These are phyloP conservation scores for Lucilia sericata DNA, from an alignment of 1,140 invertebrate genomes.

Conservation along the genomic window DNA sequence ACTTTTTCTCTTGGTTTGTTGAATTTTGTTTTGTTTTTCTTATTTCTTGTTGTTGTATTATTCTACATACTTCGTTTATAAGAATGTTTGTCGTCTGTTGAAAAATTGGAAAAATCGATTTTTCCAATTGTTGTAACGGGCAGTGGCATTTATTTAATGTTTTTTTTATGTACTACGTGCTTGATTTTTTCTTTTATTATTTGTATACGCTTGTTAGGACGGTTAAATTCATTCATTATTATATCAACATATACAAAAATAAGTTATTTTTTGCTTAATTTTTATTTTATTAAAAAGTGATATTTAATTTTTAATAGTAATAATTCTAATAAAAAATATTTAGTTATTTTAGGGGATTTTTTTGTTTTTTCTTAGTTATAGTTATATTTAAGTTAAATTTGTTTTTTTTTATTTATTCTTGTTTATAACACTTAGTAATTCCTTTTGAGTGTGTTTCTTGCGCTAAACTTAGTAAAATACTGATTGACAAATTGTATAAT, in stretches of 20 bases:
- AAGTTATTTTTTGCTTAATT: no score
- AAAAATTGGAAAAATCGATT: slow-evolving; percentile 32
- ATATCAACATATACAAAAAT: no score
- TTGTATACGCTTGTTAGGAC: background rate
- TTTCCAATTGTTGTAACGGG: slow-evolving; percentile 32
- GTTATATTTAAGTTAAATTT: slow-evolving; percentile 20
- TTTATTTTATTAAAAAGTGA: background rate
- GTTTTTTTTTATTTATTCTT: background rate
- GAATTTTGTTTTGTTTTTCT: slow-evolving; percentile 34
- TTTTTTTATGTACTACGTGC: background rate
- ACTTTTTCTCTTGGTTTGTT: background rate
- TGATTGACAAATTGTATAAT: slow-evolving; percentile 21
- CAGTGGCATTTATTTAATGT: slow-evolving; percentile 24
- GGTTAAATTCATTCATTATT: slow-evolving; percentile 9
- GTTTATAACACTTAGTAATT: background rate
- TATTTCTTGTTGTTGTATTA: slow-evolving; percentile 6
- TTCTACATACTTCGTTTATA: background rate
- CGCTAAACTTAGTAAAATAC: slow-evolving; percentile 20
- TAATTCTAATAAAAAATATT: background rate
- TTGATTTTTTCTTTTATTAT: slow-evolving; percentile 5
- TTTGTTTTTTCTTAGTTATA: background rate
- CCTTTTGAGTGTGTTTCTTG: background rate
- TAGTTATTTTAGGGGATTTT: background rate
- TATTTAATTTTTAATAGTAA: background rate
- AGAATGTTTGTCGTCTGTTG: slow-evolving; percentile 8